Percentiles rank a stretch among this genome's conserved stretches.
Evolutionary conservation across 1,140 invertebrate species (phyloP).

Genomic region (Delia radicum): DNA sequence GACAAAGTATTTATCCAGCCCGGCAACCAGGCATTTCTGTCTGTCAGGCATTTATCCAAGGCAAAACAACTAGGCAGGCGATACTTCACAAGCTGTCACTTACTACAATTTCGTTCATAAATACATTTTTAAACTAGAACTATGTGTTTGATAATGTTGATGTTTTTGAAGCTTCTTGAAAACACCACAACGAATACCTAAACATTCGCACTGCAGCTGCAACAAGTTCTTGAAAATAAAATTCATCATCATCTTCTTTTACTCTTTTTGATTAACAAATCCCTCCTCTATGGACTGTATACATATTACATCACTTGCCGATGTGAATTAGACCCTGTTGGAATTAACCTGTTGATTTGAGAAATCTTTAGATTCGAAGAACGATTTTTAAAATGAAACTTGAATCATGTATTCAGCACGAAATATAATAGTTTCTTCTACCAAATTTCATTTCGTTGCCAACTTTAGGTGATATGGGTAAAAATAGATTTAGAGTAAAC

Average conservation of each 20-base stretch:
- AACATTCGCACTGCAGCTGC: background rate
- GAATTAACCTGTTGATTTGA: too few species aligned
- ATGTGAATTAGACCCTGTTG: background rate
- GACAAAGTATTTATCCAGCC: too few species aligned
- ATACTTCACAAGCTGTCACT: background rate
- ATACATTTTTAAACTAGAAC: background rate
- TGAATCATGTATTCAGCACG: too few species aligned
- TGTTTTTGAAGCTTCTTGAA: background rate
- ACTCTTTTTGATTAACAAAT: background rate
- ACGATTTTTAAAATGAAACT: too few species aligned
- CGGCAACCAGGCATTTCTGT: too few species aligned
- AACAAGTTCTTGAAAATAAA: background rate
- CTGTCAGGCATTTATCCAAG: background rate
- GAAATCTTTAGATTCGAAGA: too few species aligned
- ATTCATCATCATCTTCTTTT: background rate
- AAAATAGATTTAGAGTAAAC: too few species aligned
- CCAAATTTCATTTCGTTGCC: too few species aligned
- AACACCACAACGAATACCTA: background rate
- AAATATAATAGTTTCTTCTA: too few species aligned
- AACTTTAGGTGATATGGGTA: too few species aligned
- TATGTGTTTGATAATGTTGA: background rate
- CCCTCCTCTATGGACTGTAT: background rate
- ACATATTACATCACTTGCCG: background rate
- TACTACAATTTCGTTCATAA: constrained; percentile 1
- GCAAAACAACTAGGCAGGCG: background rate